These are phyloP conservation scores for Diplodus sargus DNA, from an alignment of 2,797 vertebrate genomes.

Conservation along the genomic window DNA sequence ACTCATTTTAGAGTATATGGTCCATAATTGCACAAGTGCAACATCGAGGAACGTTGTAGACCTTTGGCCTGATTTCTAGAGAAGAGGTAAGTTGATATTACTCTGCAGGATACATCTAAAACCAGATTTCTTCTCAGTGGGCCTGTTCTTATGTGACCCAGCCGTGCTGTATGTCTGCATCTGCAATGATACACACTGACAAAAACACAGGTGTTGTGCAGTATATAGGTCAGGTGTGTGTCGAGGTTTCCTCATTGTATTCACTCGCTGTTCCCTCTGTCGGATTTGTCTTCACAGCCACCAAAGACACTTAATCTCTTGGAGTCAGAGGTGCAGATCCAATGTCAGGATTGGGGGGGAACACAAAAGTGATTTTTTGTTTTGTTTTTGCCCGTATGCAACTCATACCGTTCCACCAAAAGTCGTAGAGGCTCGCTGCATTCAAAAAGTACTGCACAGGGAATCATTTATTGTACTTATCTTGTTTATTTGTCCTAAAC, in stretches of 20 bases:
- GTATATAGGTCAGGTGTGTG: constrained; percentile 16
- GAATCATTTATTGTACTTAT: too few relatives aligned
- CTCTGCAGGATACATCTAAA: background rate
- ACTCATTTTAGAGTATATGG: background rate
- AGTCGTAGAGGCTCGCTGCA: too few relatives aligned
- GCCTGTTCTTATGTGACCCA: background rate
- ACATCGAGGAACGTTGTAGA: background rate
- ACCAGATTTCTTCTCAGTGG: background rate
- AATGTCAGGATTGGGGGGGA: too few relatives aligned
- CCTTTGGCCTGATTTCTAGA: background rate
- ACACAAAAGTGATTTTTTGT: too few relatives aligned
- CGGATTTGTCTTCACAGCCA: background rate
- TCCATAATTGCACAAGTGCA: background rate
- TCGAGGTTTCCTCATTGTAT: background rate
- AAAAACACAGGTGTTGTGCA: constrained; percentile 10
- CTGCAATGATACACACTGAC: constrained; percentile 11
- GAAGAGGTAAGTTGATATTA: background rate
- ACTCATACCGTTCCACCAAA: too few relatives aligned
- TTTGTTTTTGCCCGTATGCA: too few relatives aligned
- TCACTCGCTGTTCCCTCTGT: background rate
- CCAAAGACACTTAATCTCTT: background rate
- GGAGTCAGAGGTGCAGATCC: too few relatives aligned
- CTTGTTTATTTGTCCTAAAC: too few relatives aligned
- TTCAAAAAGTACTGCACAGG: too few relatives aligned
- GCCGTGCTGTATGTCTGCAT: background rate